These are phyloP conservation scores for Eupithecia abbreviata DNA, from an alignment of 2,888 invertebrate genomes.

Conservation along the genomic window DNA sequence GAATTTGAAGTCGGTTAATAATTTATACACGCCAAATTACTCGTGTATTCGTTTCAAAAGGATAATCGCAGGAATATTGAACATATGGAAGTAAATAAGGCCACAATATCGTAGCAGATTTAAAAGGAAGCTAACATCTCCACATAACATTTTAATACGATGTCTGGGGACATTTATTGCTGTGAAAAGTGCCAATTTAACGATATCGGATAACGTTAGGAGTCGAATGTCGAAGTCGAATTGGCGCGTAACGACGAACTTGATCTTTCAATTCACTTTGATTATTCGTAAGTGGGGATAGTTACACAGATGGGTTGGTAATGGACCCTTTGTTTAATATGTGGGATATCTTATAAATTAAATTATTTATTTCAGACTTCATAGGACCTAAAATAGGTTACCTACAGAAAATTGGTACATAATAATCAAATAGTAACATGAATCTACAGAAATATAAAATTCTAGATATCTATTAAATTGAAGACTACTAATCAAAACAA, in stretches of 20 bases:
- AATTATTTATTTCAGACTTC: no score
- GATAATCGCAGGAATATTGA: no score
- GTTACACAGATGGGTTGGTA: neutral
- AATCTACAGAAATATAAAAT: no score
- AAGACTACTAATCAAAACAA: no score
- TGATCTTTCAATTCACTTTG: conserved; percentile 12
- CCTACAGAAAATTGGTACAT: no score
- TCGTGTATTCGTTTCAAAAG: no score
- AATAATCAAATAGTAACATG: no score
- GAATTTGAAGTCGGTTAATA: no score
- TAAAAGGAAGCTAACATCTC: conserved; percentile 13
- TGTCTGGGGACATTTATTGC: conserved; percentile 56
- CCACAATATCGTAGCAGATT: neutral
- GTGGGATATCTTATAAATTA: no score
- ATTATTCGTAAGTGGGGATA: conserved; percentile 4
- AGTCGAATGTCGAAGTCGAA: conserved; percentile 46
- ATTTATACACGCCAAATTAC: no score
- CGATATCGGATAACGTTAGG: conserved; percentile 55
- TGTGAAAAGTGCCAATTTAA: conserved; percentile 65
- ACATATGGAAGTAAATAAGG: neutral
- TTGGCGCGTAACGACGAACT: conserved; percentile 38
- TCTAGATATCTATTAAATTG: no score
- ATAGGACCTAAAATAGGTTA: no score
- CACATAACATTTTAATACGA: conserved; percentile 48
- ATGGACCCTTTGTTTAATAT: neutral